phyloP scores from a whole-genome alignment of 2,888 invertebrate species.

The Hyposoter dolosus region DNA sequence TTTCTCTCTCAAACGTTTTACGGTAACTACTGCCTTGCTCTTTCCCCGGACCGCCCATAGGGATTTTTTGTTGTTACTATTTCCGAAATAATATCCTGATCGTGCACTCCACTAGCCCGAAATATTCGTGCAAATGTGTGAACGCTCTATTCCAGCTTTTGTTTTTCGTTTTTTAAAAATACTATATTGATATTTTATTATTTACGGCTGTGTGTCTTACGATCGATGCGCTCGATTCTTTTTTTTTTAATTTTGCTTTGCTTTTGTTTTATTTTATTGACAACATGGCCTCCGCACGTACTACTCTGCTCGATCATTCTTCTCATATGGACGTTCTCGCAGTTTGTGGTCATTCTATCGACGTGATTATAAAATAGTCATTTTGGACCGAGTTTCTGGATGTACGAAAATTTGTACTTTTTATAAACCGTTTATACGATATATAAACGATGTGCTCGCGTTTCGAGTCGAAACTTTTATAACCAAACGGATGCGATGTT shows the following conservation, averaged over 20 bases:
- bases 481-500: not conserved
- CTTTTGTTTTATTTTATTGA: conserved; percentile 24
- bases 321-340: not conserved
- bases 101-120: conserved; percentile 29
- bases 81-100: conserved; percentile 19
- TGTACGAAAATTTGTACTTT: not conserved
- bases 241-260: not conserved
- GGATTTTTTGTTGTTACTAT: not conserved
- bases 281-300: conserved; percentile 57
- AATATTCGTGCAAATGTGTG: conserved; percentile 18
- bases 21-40: not conserved
- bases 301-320: not conserved
- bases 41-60: not conserved
- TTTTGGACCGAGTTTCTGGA: not conserved
- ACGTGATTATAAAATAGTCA: not conserved
- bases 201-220: conserved; percentile 19
- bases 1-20: not conserved
- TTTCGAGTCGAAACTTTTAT: not conserved
- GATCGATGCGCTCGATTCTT: conserved; percentile 5
- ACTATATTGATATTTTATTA: conserved; percentile 7
- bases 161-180: not conserved
- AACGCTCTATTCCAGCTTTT: not conserved
- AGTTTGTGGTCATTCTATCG: not conserved
- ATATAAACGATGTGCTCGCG: not conserved
- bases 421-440: not conserved